phyloP scores from a whole-genome alignment of 2,113 vertebrate species.

The Dunckerocampus dactyliophorus region DNA sequence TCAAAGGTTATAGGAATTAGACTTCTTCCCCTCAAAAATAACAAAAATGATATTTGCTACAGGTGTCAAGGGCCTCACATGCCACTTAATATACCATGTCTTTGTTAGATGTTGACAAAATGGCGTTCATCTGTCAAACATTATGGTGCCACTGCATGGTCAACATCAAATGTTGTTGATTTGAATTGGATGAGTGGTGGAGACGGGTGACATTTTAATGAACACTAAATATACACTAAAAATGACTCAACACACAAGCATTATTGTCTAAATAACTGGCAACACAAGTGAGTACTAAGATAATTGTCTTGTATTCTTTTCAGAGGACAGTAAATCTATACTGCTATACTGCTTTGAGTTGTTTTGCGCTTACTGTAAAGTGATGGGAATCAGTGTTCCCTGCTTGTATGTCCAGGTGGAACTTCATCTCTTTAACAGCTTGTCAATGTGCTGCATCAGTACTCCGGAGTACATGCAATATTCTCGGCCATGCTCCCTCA shows the following conservation, averaged over 20 bases:
- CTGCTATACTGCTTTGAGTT: no score
- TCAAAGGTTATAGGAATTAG: neutral
- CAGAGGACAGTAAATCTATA: no score
- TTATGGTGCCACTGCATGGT: neutral
- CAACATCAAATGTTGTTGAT: neutral
- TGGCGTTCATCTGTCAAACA: no score
- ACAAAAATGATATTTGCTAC: neutral
- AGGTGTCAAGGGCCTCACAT: neutral
- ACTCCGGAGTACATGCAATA: conserved; percentile 32
- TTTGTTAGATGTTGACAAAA: neutral
- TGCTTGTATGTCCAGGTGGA: conserved; percentile 16
- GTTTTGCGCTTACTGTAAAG: no score
- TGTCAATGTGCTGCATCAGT: neutral
- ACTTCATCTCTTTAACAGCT: conserved; percentile 37
- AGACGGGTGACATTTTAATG: no score
- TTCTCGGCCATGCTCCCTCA: conserved; percentile 25
- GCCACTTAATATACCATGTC: neutral
- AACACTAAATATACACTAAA: no score
- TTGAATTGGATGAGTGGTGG: neutral
- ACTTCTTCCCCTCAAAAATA: neutral
- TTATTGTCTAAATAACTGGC: no score
- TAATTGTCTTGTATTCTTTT: no score
- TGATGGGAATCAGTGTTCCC: no score
- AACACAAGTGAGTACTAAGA: no score
- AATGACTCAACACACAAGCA: no score